Conservation (phyloP, 2,113 vertebrate species). For the Odontesthes bonariensis region DNA sequence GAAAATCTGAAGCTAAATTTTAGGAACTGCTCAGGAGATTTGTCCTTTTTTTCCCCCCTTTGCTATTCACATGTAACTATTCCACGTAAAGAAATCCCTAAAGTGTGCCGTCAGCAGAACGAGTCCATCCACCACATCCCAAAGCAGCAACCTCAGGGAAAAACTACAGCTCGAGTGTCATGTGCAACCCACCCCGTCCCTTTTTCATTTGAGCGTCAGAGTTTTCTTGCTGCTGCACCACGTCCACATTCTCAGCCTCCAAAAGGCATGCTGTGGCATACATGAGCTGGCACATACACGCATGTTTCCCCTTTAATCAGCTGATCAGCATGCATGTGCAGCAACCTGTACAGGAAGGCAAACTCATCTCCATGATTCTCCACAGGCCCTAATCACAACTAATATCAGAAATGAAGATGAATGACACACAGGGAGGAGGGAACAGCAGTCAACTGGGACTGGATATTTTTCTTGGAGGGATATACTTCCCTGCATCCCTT, state of each 20-base stretch:
- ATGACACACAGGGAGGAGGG: neutral
- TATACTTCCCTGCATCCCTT: neutral
- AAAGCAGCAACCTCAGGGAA: no score
- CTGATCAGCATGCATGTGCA: constrained; percentile 59
- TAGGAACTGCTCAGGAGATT: neutral
- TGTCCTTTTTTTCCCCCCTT: neutral
- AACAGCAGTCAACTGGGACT: constrained; percentile 6
- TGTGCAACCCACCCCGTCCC: no score
- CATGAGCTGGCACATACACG: constrained; percentile 27
- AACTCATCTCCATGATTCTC: constrained; percentile 48
- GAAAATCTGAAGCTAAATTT: neutral
- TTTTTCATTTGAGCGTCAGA: neutral
- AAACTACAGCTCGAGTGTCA: no score
- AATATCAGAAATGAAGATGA: constrained; percentile 55
- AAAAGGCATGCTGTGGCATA: constrained; percentile 41
- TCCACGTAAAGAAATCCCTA: no score
- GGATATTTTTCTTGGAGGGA: neutral
- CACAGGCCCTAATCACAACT: constrained; percentile 36
- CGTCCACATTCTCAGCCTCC: constrained; percentile 12
- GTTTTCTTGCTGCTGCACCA: constrained; percentile 13
- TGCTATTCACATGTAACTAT: neutral
- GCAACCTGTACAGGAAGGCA: neutral
- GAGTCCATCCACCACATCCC: no score
- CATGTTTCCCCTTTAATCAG: constrained; percentile 43
- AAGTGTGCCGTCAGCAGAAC: no score